phyloP scores from a whole-genome alignment of 2,888 invertebrate species.

The Noctua janthina region DNA sequence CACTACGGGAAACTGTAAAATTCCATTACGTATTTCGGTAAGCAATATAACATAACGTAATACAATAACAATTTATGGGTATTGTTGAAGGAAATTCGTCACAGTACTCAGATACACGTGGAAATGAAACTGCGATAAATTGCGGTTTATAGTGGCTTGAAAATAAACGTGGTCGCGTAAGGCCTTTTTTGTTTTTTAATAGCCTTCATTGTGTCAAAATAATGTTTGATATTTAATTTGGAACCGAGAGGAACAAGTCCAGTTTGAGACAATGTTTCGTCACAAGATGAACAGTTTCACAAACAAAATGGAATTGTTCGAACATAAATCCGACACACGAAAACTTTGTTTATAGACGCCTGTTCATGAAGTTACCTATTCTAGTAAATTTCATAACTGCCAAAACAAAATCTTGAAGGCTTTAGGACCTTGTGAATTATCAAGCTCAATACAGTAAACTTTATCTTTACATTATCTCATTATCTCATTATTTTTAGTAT shows the following conservation, averaged over 20 bases:
- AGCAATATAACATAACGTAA: slow-evolving; percentile 41
- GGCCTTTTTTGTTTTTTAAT: not conserved
- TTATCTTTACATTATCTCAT: too few species aligned
- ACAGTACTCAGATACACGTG: slow-evolving; percentile 63
- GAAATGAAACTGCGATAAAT: slow-evolving; percentile 54
- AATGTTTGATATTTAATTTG: slow-evolving; percentile 9
- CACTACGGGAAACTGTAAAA: slow-evolving; percentile 25
- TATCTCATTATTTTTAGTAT: too few species aligned
- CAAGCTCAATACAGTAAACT: slow-evolving; percentile 2
- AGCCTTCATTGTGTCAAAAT: not conserved
- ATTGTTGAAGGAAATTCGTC: slow-evolving; percentile 59
- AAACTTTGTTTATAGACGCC: slow-evolving; percentile 23
- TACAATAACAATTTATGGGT: slow-evolving; percentile 47
- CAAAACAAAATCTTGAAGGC: slow-evolving; percentile 24
- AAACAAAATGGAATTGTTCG: slow-evolving; percentile 3
- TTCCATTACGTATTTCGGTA: slow-evolving; percentile 35
- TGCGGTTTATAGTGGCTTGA: slow-evolving; percentile 42
- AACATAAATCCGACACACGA: not conserved
- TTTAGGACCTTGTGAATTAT: slow-evolving; percentile 4
- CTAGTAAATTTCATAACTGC: slow-evolving; percentile 32
- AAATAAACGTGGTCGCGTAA: slow-evolving; percentile 5
- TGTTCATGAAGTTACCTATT: slow-evolving; percentile 18
- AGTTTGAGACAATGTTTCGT: slow-evolving; percentile 8
- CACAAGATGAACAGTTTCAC: not conserved
- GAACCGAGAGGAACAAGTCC: not conserved